Percentiles rank a stretch among this genome's conserved stretches.
These are phyloP conservation scores for Drosophila pseudotakahashii DNA, from an alignment of 2,888 invertebrate species.

Conservation along the genomic window DNA sequence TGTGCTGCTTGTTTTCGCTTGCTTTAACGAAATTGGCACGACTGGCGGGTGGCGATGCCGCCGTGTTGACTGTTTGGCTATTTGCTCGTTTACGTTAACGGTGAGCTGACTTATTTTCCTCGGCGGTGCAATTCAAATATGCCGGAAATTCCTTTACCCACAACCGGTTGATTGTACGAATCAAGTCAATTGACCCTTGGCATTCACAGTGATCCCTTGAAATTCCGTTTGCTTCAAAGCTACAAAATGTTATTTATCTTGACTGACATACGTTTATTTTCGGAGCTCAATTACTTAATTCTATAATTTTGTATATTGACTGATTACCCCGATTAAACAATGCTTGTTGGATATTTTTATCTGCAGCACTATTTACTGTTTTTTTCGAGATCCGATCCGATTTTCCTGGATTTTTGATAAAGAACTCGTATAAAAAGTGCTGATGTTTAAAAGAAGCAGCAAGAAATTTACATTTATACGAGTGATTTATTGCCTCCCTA, in stretches of 20 bases:
- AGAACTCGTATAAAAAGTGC: not conserved
- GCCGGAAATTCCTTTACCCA: constrained; percentile 59
- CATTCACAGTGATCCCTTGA: not conserved
- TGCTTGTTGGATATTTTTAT: not conserved
- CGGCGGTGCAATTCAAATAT: constrained; percentile 66
- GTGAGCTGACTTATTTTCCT: constrained; percentile 64
- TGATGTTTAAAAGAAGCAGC: not conserved
- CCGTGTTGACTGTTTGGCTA: constrained; percentile 65
- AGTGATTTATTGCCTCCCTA: constrained; percentile 11
- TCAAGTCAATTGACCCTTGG: constrained; percentile 31
- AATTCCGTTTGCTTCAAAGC: constrained; percentile 12
- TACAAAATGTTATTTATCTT: not conserved
- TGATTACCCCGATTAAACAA: not conserved
- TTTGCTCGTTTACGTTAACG: constrained; percentile 61
- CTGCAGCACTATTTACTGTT: not conserved
- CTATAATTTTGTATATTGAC: not conserved
- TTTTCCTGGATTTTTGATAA: not conserved
- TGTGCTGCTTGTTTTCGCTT: constrained; percentile 66
- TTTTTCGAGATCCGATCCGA: constrained; percentile 2
- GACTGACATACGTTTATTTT: not conserved
- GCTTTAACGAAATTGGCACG: constrained; percentile 70
- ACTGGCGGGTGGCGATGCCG: constrained; percentile 47
- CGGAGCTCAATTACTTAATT: not conserved
- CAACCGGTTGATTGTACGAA: constrained; percentile 23
- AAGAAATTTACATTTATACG: not conserved